Percentiles rank a stretch among this genome's conserved stretches.
phyloP scores from a whole-genome alignment of 2,113 vertebrate species.

The Strix aluco region DNA sequence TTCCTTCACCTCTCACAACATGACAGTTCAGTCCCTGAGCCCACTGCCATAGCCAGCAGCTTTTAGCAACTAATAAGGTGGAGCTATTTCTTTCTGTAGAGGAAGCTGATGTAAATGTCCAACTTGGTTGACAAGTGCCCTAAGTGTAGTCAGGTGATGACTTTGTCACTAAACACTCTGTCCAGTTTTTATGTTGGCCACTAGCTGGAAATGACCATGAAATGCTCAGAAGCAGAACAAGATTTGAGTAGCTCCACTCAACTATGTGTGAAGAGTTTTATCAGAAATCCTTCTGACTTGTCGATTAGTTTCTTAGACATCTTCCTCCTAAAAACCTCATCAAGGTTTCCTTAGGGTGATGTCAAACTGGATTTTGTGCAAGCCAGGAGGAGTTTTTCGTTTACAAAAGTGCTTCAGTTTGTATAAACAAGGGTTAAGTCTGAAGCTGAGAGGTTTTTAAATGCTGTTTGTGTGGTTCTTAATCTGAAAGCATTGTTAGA shows the following conservation, averaged over 20 bases:
- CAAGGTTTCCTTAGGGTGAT: not conserved
- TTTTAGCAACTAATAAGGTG: not conserved
- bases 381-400: not conserved
- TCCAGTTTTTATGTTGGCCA: not conserved
- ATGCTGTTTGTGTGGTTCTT: not conserved
- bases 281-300: not conserved
- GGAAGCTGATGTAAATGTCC: not conserved
- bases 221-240: not conserved
- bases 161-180: not conserved
- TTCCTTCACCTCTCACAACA: not conserved
- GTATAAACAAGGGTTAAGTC: too few species aligned
- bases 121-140: not conserved
- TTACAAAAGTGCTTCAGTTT: not conserved
- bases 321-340: not conserved
- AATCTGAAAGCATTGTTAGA: not conserved
- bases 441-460: not conserved
- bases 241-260: not conserved
- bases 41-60: not conserved
- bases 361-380: not conserved
- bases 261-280: not conserved
- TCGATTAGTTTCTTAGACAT: not conserved
- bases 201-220: not conserved
- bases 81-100: not conserved
- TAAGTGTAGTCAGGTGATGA: not conserved
- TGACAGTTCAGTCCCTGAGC: not conserved